Conservation (phyloP, 2,113 vertebrate species). For the Phrynosoma blainvillii region DNA sequence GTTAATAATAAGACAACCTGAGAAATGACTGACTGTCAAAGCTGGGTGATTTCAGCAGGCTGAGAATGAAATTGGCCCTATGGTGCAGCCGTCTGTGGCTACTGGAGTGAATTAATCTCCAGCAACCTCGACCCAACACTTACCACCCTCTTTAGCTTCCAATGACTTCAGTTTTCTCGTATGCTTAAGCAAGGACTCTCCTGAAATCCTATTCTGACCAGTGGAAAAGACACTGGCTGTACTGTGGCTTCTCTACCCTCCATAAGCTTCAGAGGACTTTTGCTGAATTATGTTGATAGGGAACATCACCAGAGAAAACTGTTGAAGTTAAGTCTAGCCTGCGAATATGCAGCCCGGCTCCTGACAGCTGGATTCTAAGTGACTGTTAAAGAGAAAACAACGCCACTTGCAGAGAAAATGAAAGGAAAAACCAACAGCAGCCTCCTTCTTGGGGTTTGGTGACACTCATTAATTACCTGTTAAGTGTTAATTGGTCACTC, state of each 20-base stretch:
- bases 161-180: background rate
- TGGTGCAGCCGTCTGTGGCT: constrained; percentile 60
- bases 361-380: background rate
- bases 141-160: background rate
- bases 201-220: background rate
- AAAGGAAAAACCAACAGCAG: background rate
- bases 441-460: background rate
- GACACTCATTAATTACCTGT: background rate
- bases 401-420: background rate
- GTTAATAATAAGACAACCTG: constrained; percentile 82
- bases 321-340: background rate
- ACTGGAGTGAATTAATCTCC: background rate
- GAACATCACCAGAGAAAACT: background rate
- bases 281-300: background rate
- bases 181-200: background rate
- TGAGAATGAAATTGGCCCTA: constrained; percentile 79
- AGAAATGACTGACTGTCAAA: constrained; percentile 80
- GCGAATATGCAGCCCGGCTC: background rate
- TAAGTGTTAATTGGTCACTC: background rate
- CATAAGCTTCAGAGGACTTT: background rate
- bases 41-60: constrained; percentile 77
- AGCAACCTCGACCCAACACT: background rate
- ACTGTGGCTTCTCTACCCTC: background rate
- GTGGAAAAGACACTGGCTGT: background rate
- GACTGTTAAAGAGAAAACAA: constrained; percentile 3